phyloP scores from a whole-genome alignment of 2,113 vertebrate species.

The Phylloscopus whistleri region DNA sequence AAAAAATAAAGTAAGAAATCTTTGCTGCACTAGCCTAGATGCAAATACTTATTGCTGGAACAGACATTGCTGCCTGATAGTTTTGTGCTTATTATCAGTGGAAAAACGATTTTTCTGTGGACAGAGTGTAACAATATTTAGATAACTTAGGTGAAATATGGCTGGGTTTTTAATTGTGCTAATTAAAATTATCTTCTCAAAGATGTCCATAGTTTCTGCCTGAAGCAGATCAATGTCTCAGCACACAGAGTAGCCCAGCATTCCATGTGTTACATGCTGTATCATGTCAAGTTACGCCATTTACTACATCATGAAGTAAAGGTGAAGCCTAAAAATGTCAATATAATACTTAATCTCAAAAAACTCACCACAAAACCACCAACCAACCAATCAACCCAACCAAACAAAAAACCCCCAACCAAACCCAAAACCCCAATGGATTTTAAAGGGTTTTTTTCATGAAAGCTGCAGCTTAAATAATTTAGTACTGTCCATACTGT shows the following conservation, averaged over 20 bases:
- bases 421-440: background rate
- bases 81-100: background rate
- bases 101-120: background rate
- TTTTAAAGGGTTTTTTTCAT: background rate
- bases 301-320: background rate
- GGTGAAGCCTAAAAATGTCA: background rate
- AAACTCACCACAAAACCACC: background rate
- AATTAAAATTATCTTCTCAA: background rate
- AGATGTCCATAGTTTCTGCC: background rate
- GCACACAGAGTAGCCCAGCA: background rate
- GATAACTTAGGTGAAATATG: background rate
- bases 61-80: background rate
- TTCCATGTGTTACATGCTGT: accelerated
- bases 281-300: background rate
- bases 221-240: background rate
- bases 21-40: background rate
- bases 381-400: background rate
- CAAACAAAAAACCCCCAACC: background rate
- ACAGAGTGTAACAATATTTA: background rate
- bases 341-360: background rate
- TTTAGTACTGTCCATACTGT: background rate
- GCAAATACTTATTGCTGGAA: conserved; percentile 2
- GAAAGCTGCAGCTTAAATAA: background rate
- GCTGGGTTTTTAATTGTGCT: background rate
- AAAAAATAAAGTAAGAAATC: background rate